Conservation (phyloP, 2,113 vertebrate species). For the Paramormyrops kingsleyae region DNA sequence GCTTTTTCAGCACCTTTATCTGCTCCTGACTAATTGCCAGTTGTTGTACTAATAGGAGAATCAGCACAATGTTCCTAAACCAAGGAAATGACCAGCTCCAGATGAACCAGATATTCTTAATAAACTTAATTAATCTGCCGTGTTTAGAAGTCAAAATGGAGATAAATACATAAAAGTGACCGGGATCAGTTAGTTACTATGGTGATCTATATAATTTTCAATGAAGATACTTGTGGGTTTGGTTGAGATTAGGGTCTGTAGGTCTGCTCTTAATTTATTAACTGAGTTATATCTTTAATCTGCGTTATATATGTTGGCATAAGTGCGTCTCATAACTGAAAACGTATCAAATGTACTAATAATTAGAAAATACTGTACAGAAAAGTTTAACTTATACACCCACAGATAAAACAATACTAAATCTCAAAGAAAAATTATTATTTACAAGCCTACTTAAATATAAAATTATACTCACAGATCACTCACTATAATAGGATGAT, state of each 20-base stretch:
- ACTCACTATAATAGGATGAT: neutral
- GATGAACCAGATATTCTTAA: neutral
- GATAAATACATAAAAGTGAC: neutral
- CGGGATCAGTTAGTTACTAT: neutral
- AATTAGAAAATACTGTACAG: neutral
- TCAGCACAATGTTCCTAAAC: neutral
- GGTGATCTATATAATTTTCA: neutral
- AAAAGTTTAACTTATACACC: neutral
- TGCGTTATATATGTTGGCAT: neutral
- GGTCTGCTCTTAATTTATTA: neutral
- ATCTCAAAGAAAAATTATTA: neutral
- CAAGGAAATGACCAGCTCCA: neutral
- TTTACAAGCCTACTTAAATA: neutral
- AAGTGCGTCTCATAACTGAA: neutral
- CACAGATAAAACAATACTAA: neutral
- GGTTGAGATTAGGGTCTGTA: neutral
- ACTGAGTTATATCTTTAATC: neutral
- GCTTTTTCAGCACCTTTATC: neutral
- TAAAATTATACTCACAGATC: neutral
- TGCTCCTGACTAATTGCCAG: neutral
- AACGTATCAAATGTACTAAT: neutral
- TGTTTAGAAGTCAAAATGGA: neutral
- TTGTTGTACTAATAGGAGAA: neutral
- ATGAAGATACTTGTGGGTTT: neutral
- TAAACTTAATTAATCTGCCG: neutral